Evolutionary conservation across 2,888 invertebrate genomes (phyloP), one percentile per base, ranked within the genome.

Genomic region (Philonicus albiceps): DNA sequence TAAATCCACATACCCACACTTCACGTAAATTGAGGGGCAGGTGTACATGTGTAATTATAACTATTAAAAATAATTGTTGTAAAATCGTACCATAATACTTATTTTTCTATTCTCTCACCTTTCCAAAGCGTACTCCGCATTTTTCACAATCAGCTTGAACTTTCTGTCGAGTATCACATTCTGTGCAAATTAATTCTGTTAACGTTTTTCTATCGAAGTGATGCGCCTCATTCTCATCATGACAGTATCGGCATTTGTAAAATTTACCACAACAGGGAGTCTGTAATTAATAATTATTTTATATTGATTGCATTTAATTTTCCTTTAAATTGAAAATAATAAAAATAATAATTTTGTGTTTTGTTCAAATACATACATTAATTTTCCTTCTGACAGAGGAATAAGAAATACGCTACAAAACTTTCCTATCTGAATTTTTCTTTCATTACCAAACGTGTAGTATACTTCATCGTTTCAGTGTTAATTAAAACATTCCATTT

Each of bases 241-340:
- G 98, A 90, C 98, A 98, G 91, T 97, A 96, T 40, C 98, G 95
- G 91, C 98, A 98, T 88, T 96, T 95, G 92, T 97, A 98, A 8
- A 96, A 95, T 92, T 97, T 97, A 90, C 96, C 95, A 92, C 98
- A 98, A 91, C 97, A 97, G 85, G 97, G 97, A 27, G 97, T 96
- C 97, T 98, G 93, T 27, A 94, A 93, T 88, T 22, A 90, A 86
- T 85, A 88, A 87, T 81, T 74, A 5, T 40, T 13, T 13, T 40
- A 13, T 40, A 0, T 74, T 74, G 16, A 3, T 34, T 74, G 3
- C 11, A n/a, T n/a, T 85, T 83, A 86, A 83, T 43, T 76, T 73
- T 73, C 74, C 80, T 34, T 34, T 40, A 13, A 40, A 13, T 13
- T 13, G 11, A 13, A 13, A 40, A 3, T n/a, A n/a, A n/a, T n/a